phyloP scores from a whole-genome alignment of 2,113 vertebrate species.

The Semnornis frantzii region DNA sequence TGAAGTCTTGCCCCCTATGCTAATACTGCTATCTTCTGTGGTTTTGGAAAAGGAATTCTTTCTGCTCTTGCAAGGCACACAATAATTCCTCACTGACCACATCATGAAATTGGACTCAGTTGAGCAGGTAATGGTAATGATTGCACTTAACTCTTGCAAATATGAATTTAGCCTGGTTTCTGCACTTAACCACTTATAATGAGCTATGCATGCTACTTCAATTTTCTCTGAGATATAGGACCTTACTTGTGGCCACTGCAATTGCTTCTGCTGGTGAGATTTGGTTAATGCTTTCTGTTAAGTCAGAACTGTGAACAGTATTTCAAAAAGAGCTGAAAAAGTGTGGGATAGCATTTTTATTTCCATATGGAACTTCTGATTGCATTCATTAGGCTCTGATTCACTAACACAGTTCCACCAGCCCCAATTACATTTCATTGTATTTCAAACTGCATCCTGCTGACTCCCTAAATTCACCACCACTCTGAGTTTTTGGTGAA shows the following conservation, averaged over 20 bases:
- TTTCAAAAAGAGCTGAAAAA: neutral
- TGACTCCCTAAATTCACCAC: rapidly evolving
- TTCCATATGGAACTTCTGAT: neutral
- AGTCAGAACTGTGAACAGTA: neutral
- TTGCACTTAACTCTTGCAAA: neutral
- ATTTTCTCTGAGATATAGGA: neutral
- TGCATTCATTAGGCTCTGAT: neutral
- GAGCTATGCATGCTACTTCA: neutral
- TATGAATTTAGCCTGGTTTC: neutral
- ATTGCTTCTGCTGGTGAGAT: neutral
- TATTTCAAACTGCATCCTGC: neutral
- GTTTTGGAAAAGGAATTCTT: neutral
- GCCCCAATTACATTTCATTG: neutral
- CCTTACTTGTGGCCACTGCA: rapidly evolving
- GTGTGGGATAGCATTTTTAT: neutral
- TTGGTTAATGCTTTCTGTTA: neutral
- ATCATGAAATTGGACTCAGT: neutral
- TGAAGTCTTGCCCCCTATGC: neutral
- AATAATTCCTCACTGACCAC: neutral
- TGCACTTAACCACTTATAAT: neutral
- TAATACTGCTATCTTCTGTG: neutral
- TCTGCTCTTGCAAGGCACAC: neutral
- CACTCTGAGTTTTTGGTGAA: neutral
- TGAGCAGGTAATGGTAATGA: neutral
- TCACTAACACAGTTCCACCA: neutral